These are phyloP conservation scores for Darevskia mixta DNA, from an alignment of 2,797 vertebrate species.

Conservation along the genomic window DNA sequence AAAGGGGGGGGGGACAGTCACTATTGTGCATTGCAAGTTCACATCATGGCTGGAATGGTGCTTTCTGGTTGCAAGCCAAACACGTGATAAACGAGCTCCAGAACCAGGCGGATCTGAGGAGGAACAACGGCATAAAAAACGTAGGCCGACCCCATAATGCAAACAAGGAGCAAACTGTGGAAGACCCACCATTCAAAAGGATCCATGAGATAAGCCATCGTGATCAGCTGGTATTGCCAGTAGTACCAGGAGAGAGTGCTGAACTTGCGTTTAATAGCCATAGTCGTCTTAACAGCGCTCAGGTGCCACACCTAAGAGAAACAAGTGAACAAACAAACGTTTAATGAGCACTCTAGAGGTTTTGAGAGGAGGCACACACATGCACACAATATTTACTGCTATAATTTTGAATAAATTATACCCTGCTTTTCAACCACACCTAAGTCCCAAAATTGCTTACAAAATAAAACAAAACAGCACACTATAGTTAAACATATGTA, in stretches of 20 bases:
- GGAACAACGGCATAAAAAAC: constrained; percentile 90
- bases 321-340: background rate
- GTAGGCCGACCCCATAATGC: constrained; percentile 87
- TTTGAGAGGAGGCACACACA: background rate
- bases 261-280: constrained; percentile 85
- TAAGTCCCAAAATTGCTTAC: too few relatives aligned
- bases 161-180: constrained; percentile 85
- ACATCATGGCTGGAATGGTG: constrained; percentile 84
- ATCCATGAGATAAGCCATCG: constrained; percentile 90
- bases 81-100: constrained; percentile 88
- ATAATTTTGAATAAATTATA: background rate
- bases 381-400: background rate
- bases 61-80: constrained; percentile 83
- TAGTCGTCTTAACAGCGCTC: constrained; percentile 61
- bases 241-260: constrained; percentile 91
- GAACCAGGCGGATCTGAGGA: constrained; percentile 85
- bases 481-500: too few relatives aligned
- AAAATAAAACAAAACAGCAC: too few relatives aligned
- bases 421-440: too few relatives aligned
- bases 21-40: constrained; percentile 29
- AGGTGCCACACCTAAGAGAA: constrained; percentile 37
- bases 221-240: constrained; percentile 92
- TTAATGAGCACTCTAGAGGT: background rate
- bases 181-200: constrained; percentile 91
- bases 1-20: background rate